These are phyloP conservation scores for Monochamus alternatus DNA, from an alignment of 2,888 invertebrate genomes.

Conservation along the genomic window DNA sequence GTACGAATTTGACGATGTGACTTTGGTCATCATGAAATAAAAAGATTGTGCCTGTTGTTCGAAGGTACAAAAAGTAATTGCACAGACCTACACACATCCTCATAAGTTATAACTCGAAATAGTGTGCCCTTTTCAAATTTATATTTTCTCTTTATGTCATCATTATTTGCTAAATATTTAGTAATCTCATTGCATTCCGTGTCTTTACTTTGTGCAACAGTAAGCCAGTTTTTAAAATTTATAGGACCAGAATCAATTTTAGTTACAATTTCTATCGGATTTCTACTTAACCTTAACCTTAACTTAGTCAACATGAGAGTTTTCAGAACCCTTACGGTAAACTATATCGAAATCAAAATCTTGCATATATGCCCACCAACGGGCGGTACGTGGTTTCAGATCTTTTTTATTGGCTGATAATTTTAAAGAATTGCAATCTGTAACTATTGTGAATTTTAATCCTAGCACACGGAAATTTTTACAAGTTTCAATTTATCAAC, in stretches of 20 bases:
- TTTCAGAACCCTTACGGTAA: too few relatives aligned
- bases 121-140: not conserved
- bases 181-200: not conserved
- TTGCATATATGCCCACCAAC: too few relatives aligned
- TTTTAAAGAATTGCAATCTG: too few relatives aligned
- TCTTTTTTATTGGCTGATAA: too few relatives aligned
- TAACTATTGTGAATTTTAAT: too few relatives aligned
- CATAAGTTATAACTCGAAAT: not conserved
- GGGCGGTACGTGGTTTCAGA: too few relatives aligned
- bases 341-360: too few relatives aligned
- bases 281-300: too few relatives aligned
- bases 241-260: not conserved
- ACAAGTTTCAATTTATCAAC: constrained; percentile 34
- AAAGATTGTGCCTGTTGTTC: constrained; percentile 21
- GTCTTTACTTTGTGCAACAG: not conserved
- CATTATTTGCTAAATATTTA: not conserved
- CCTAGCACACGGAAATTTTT: constrained; percentile 7
- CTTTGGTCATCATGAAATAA: not conserved
- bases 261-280: too few relatives aligned
- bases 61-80: too few relatives aligned
- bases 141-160: not conserved
- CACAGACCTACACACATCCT: not conserved
- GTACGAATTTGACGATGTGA: not conserved
- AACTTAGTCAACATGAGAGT: too few relatives aligned
- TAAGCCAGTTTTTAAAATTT: constrained; percentile 1